Percentiles rank a stretch among this genome's conserved stretches.
Conservation (phyloP, 2,888 invertebrate species). For the Thalpophila matura region DNA sequence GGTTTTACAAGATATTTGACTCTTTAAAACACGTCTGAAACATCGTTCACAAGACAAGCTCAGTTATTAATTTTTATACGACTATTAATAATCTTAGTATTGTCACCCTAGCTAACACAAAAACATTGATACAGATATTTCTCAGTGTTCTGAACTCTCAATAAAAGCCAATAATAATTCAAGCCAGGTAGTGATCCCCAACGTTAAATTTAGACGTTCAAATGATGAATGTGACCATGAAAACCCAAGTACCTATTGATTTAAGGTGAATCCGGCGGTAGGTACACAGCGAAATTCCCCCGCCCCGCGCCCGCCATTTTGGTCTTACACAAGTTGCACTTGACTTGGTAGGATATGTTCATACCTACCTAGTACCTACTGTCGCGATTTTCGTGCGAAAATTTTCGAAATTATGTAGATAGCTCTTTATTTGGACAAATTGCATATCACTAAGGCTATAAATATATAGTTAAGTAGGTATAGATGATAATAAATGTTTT, state of each 20-base stretch:
- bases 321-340: not conserved
- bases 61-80: conserved; percentile 17
- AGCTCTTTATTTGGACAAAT: not conserved
- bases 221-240: conserved; percentile 41
- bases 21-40: conserved; percentile 4
- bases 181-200: not conserved
- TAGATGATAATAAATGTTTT: too few relatives aligned
- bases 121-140: not conserved
- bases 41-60: conserved; percentile 21
- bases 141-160: not conserved
- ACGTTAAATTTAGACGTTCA: conserved; percentile 25
- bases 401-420: not conserved
- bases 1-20: conserved; percentile 16
- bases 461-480: too few relatives aligned
- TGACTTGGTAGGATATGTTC: too few relatives aligned
- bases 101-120: not conserved
- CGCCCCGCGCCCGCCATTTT: conserved; percentile 18
- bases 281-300: conserved; percentile 24
- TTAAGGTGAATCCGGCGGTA: conserved; percentile 25
- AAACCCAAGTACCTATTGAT: conserved; percentile 42
- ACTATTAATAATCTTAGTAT: too few relatives aligned
- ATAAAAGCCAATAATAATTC: not conserved
- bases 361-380: too few relatives aligned
- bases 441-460: too few relatives aligned
- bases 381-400: conserved; percentile 3